phyloP scores from a whole-genome alignment of 2,797 vertebrate species.

The Bradypodion pumilum region DNA sequence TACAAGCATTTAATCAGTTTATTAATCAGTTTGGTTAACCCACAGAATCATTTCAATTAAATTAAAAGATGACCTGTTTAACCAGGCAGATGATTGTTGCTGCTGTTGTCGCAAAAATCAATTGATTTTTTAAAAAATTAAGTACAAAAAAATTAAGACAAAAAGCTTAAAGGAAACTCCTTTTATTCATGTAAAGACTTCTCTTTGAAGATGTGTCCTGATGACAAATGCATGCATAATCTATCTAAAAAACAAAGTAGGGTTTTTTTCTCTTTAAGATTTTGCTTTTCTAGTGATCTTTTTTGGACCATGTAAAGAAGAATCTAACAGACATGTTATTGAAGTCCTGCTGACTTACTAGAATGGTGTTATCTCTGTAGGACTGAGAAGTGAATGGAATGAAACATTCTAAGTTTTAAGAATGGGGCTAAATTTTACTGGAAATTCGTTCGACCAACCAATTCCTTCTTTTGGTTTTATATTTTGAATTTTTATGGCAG shows the following conservation, averaged over 20 bases:
- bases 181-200: too few species aligned
- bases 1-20: background rate
- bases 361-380: too few species aligned
- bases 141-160: background rate
- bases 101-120: background rate
- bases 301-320: background rate
- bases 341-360: too few species aligned
- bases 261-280: too few species aligned
- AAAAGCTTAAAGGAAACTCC: background rate
- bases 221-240: too few species aligned
- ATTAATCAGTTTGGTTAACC: background rate
- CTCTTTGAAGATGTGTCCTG: background rate
- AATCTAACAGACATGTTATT: too few species aligned
- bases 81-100: background rate
- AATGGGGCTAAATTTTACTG: background rate
- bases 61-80: background rate
- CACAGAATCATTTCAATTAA: background rate
- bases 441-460: background rate
- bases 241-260: background rate
- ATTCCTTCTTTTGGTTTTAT: background rate
- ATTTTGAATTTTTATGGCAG: background rate
- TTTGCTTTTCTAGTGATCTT: background rate
- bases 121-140: background rate
- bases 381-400: too few species aligned
- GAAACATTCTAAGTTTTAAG: background rate